These are phyloP conservation scores for Drosophila melanosoma DNA, from an alignment of 2,888 invertebrate species.

Conservation along the genomic window DNA sequence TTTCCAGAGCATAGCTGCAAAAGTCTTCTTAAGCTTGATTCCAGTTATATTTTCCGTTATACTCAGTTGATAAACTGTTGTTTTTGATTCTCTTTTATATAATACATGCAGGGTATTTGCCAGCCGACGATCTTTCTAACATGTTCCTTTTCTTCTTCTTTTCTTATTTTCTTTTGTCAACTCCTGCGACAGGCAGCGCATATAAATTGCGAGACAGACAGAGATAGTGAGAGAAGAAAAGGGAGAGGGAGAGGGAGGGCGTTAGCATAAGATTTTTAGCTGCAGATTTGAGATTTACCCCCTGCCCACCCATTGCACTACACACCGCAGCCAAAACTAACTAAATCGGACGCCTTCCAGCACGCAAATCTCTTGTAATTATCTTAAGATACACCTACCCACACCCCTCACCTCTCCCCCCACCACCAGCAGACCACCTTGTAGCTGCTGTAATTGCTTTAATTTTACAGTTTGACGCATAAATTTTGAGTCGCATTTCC, in stretches of 20 bases:
- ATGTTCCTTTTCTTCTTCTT: background rate
- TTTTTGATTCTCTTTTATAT: background rate
- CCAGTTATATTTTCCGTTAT: background rate
- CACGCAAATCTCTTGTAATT: conserved; percentile 64
- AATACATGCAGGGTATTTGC: background rate
- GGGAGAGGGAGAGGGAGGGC: background rate
- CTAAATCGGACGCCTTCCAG: conserved; percentile 28
- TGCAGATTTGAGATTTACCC: conserved; percentile 16
- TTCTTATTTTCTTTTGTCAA: background rate
- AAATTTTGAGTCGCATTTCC: conserved; percentile 57
- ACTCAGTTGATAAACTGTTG: background rate
- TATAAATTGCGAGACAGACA: conserved; percentile 24
- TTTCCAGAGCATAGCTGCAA: no score
- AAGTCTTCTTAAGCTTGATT: background rate
- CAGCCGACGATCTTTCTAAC: background rate
- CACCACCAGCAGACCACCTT: background rate
- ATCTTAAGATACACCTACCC: conserved; percentile 21
- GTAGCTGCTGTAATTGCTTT: conserved; percentile 57
- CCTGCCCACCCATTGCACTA: background rate
- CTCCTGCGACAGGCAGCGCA: conserved; percentile 40
- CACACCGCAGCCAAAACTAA: background rate
- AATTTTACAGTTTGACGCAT: conserved; percentile 64
- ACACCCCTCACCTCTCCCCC: background rate
- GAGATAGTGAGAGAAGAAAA: background rate
- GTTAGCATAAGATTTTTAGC: background rate